These are phyloP conservation scores for Brachyhypopomus gauderio DNA, from an alignment of 2,113 vertebrate species.

Conservation along the genomic window DNA sequence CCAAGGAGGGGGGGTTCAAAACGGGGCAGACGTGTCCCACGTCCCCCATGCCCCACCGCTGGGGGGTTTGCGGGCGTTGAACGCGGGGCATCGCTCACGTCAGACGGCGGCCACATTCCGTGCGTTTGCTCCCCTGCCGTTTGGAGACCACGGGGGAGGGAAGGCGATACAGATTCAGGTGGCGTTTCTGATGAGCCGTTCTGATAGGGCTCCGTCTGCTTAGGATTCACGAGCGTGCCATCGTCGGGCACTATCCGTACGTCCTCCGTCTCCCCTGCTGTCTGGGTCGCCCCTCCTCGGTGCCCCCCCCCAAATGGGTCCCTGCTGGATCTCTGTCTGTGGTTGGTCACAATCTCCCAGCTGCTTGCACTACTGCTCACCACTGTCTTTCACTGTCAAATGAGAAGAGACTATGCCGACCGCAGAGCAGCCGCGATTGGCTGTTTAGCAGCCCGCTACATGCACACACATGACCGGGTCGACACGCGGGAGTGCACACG, in stretches of 20 bases:
- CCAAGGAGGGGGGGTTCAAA: background rate
- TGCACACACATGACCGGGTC: too few species aligned
- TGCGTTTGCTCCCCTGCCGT: background rate
- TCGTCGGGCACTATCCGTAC: background rate
- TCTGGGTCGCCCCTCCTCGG: too few species aligned
- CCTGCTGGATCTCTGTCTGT: too few species aligned
- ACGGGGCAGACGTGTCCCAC: background rate
- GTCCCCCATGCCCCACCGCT: background rate
- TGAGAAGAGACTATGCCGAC: conserved; percentile 23
- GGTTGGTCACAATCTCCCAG: conserved; percentile 9
- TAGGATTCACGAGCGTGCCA: conserved; percentile 35
- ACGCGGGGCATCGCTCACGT: background rate
- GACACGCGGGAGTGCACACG: too few species aligned
- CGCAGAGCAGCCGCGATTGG: background rate
- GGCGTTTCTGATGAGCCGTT: conserved; percentile 29
- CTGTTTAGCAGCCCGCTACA: background rate
- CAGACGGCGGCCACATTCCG: conserved; percentile 7
- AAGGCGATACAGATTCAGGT: conserved; percentile 35
- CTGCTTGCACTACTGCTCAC: background rate
- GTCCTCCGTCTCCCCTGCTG: background rate
- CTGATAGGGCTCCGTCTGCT: conserved; percentile 39
- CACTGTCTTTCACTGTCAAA: conserved; percentile 4
- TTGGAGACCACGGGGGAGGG: conserved; percentile 8
- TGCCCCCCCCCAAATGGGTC: background rate
- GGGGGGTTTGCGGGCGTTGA: background rate